Evolutionary conservation across 2,797 vertebrate genomes (phyloP), one percentile per base, ranked within the genome.

Genomic region (Zalophus californianus): DNA sequence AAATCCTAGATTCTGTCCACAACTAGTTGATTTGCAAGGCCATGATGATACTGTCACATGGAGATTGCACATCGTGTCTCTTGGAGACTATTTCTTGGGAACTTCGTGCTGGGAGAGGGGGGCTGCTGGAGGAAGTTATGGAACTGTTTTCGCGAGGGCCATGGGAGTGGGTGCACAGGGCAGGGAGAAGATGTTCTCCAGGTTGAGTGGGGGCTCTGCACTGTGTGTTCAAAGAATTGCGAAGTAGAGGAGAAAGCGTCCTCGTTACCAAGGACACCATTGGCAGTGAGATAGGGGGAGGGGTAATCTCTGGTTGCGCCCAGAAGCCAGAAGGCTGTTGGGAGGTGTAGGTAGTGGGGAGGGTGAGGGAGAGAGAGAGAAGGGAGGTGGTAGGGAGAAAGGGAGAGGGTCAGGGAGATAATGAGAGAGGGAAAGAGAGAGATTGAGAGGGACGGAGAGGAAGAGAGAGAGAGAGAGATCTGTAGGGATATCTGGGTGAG

Each of bases 381-480:
- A 44, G 66, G 11, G 10, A 29, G 5, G 11, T 10, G 2, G 14
- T 1, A 0, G n/a, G 7, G 73, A 60, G 2, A 11, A 32, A 52
- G 5, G 32, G 21, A 23, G 48, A 66, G 10, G 18, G 23, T 7
- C 2, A 2, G 29, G 20, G 18, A 29, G 44, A 21, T 54, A 35
- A 52, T 23, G 5, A 21, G 1, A 25, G 50, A 35, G 4, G 3
- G 7, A 32, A 75, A 20, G 32, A 4, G 21, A 27, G 20, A 12
- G 35, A 20, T 4, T 2, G 9, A 6, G 4, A 70, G 9, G 2
- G 3, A 48, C 23, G 25, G 20, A 18, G 3, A 7, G 1, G 41
- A 10, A 23, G 13, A 35, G 35, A 35, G 35, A 35, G 35, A 29
- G n/a, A 56, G 25, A 41, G 38, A 83, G 56, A 16, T 23, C 64